phyloP scores from a whole-genome alignment of 2,113 vertebrate species.

The Trematomus loennbergii region DNA sequence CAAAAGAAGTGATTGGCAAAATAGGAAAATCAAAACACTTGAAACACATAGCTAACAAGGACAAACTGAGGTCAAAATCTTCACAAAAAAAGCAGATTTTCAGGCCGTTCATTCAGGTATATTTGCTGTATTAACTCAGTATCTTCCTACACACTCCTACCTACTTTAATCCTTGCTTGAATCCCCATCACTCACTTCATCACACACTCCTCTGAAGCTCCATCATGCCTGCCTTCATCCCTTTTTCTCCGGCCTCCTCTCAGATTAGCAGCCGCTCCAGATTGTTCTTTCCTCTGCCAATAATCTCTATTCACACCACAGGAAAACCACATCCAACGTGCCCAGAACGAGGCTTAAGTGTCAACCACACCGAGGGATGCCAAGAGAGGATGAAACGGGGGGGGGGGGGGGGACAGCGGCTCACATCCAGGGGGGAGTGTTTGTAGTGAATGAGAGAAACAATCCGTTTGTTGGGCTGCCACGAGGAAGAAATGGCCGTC shows the following conservation, averaged over 20 bases:
- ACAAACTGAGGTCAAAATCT: neutral
- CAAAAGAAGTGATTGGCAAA: neutral
- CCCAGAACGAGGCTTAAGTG: conserved; percentile 32
- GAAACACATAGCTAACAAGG: neutral
- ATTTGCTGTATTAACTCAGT: neutral
- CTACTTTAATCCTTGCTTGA: conserved; percentile 23
- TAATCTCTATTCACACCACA: conserved; percentile 52
- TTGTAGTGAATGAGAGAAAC: conserved; percentile 24
- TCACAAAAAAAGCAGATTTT: neutral
- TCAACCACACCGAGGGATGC: conserved; percentile 28
- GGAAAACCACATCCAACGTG: conserved; percentile 39
- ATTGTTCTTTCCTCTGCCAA: conserved; percentile 50
- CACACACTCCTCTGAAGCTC: conserved; percentile 6
- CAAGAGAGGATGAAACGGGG: neutral
- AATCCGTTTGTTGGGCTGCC: conserved; percentile 31
- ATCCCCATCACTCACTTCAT: neutral
- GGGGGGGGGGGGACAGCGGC: neutral
- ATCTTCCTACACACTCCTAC: neutral
- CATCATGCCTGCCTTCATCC: conserved; percentile 33
- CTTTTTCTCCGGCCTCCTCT: conserved; percentile 20
- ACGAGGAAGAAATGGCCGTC: conserved; percentile 25
- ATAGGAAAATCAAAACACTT: neutral
- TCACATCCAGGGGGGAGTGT: conserved; percentile 16
- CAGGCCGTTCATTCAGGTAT: neutral
- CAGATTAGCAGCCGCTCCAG: conserved; percentile 48